Base-by-base conservation (phyloP, 2,113 vertebrate genomes). In the Rhodinocichla rosea region DNA sequence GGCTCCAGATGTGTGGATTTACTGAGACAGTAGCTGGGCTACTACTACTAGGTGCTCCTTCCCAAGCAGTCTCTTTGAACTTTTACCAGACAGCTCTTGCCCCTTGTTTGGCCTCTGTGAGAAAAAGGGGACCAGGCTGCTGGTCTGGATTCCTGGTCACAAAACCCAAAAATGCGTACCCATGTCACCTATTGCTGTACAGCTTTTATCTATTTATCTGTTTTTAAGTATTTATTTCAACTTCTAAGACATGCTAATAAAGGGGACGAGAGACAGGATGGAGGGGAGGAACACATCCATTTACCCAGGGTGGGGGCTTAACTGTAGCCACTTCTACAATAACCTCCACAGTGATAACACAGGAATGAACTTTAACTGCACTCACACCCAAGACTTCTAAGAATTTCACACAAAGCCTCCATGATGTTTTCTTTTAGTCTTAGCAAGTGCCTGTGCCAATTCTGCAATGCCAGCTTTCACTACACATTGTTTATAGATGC, bases 291-390 rank as follows among this genome's bases (percentile, higher is more conserved):
- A 65, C 7, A 7, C 24, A 45, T 15, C n/a, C 24, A 0, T 22
- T 23, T 40, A 40, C 39, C 20, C 23, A 56, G n/a, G 9, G 11
- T 39, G 4, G 1, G 28, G 44, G 40, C 32, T 44, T 22, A 27
- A 24, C 33, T 32, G 16, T 7, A 56, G 21, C 13, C 2, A 7
- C 23, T 67, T 45, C 20, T 57, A 40, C 33, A 70, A 32, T 32
- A 7, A 39, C 8, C 33, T 52, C 8, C 21, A 8, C 0, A 1
- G 2, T 17, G 16, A 14, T 28, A 24, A 56, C 37, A 13, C 10
- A 27, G 1, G 1, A 45, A 49, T 37, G 13, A 39, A 22, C 23
- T 59, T 47, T 5, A 77, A 5, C 16, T 44, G n/a, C 33, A 52
- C 13, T 37, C 60, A 56, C 24, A 27, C 16, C 7, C 18, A 4